phyloP scores from a whole-genome alignment of 2,797 vertebrate genomes.

The Scarus forsteni region DNA sequence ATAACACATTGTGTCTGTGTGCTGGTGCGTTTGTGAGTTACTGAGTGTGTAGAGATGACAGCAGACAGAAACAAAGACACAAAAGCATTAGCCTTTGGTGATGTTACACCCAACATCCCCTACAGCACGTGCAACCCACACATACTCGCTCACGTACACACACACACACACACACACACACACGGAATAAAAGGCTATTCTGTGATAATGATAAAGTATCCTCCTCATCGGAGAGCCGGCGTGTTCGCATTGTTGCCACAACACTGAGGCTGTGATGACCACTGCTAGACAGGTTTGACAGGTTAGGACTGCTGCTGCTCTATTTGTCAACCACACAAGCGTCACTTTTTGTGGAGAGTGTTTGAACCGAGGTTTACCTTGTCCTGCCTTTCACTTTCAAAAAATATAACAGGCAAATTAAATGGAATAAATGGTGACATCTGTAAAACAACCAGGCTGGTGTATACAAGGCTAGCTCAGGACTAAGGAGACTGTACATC shows the following conservation, averaged over 20 bases:
- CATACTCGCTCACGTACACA: conserved; percentile 1
- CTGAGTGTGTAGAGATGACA: conserved; percentile 7
- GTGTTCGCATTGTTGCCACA: conserved; percentile 49
- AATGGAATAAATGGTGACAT: not conserved
- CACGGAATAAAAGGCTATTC: conserved; percentile 5
- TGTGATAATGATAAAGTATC: conserved; percentile 35
- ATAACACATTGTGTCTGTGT: conserved; percentile 28
- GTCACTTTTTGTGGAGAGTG: not conserved
- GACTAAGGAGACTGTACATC: not conserved
- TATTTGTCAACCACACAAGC: not conserved
- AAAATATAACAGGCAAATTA: not conserved
- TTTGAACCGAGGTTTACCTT: not conserved
- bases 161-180: conserved; percentile 8
- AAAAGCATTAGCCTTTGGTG: conserved; percentile 27
- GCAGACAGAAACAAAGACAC: conserved; percentile 10
- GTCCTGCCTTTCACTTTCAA: not conserved
- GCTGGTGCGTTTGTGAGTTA: conserved; percentile 4
- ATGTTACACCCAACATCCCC: conserved; percentile 40
- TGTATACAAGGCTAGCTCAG: not conserved
- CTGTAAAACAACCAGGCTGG: not conserved
- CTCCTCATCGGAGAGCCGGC: conserved; percentile 22
- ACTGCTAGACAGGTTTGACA: conserved; percentile 51
- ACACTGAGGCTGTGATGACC: conserved; percentile 43
- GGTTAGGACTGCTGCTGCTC: conserved; percentile 31
- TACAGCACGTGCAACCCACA: conserved; percentile 13